Evolutionary conservation across 2,888 invertebrate genomes (phyloP).

Genomic region (Cryptophagus acutangulus): DNA sequence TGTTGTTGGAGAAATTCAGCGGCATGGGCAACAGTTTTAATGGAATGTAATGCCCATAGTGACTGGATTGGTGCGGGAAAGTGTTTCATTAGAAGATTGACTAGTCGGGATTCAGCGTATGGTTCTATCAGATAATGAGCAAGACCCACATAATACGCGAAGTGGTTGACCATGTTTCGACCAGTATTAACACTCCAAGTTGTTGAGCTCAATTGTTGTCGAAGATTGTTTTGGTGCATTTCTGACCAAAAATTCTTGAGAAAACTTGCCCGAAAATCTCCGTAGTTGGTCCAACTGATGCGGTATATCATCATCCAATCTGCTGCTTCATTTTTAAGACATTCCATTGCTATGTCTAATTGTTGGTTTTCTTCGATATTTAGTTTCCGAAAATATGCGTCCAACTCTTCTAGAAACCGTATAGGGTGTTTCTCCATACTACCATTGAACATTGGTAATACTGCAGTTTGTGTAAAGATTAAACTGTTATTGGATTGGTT

Average conservation of each 20-base stretch:
- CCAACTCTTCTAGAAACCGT: neutral
- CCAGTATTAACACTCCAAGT: neutral
- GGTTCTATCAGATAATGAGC: slow-evolving; percentile 9
- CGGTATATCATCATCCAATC: slow-evolving; percentile 7
- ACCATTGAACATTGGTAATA: neutral
- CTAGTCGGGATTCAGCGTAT: slow-evolving; percentile 4
- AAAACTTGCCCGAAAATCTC: slow-evolving; percentile 7
- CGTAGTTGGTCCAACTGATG: neutral
- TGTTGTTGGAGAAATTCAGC: slow-evolving; percentile 12
- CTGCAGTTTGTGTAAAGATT: slow-evolving; percentile 1
- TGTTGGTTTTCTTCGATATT: neutral
- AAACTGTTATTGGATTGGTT: neutral
- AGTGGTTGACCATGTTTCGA: slow-evolving; percentile 10
- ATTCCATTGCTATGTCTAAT: neutral
- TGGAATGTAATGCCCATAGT: slow-evolving; percentile 10
- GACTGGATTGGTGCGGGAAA: slow-evolving; percentile 14
- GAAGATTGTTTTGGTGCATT: slow-evolving; percentile 8
- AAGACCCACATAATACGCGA: slow-evolving; percentile 8
- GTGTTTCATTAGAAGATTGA: slow-evolving; percentile 11
- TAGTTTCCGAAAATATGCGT: neutral
- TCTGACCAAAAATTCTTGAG: slow-evolving; percentile 10
- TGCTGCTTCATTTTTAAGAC: neutral
- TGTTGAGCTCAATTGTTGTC: slow-evolving; percentile 5
- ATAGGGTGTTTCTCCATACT: slow-evolving; percentile 2
- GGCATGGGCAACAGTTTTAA: slow-evolving; percentile 5